A percentile compares a stretch with the other conserved stretches of the same genome.
phyloP scores from a whole-genome alignment of 2,113 vertebrate species.

The Gallinago jamesoni region DNA sequence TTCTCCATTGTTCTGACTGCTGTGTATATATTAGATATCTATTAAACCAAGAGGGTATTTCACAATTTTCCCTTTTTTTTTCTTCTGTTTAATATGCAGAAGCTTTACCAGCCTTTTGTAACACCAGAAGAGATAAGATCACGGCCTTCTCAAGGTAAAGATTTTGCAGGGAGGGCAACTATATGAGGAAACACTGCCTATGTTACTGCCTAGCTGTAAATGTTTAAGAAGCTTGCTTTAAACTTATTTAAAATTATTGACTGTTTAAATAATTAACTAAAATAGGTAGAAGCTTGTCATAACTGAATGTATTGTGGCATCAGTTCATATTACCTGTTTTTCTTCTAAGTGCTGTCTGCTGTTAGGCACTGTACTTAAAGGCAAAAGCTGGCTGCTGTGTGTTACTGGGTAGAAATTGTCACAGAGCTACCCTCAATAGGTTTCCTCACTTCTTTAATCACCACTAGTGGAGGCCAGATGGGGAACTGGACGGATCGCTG shows the following conservation, averaged over 20 bases:
- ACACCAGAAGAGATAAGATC: conserved; percentile 70
- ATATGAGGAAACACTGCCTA: not conserved
- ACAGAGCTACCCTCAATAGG: not conserved
- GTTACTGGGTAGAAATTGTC: not conserved
- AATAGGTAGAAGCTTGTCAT: not conserved
- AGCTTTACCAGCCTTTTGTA: conserved; percentile 74
- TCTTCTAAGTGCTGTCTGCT: not conserved
- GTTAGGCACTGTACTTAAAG: not conserved
- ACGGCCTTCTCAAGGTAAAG: conserved; percentile 81
- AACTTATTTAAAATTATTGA: not conserved
- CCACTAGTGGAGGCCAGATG: not conserved
- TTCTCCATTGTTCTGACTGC: conserved; percentile 12
- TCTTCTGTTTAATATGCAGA: conserved; percentile 64
- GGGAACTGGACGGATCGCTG: not conserved
- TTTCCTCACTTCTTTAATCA: not conserved
- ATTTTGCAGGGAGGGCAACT: not conserved
- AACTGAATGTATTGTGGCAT: not conserved
- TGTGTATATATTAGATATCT: not conserved
- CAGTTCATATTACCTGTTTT: not conserved
- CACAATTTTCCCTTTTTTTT: not conserved
- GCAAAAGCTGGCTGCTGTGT: not conserved
- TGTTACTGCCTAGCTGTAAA: not conserved
- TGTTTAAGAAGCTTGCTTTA: not conserved
- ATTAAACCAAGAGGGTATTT: not conserved
- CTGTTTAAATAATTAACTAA: not conserved